Evolutionary conservation across 2,888 invertebrate genomes (phyloP), one percentile per base, ranked within the genome.

Genomic region (Cantharis rufa): DNA sequence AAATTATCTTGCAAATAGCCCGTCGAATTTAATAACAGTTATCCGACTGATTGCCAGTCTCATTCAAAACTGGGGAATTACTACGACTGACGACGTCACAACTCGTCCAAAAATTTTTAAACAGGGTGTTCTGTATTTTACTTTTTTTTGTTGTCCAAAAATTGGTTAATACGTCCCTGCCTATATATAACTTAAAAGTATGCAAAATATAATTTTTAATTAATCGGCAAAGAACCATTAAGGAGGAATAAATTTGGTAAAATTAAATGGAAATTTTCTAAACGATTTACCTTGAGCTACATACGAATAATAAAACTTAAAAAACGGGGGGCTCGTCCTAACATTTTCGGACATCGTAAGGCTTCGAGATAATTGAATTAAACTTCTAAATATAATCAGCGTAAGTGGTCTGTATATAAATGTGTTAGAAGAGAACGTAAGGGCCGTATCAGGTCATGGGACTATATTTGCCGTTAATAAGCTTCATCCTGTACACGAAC

Each of bases 401-500:
- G 75, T 73, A 78, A 78, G 75, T 78, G 75, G 78, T 78, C 78
- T 75, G 78, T 70, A 72, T 78, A 72, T 75, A 75, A 78, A 78
- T 75, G 78, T 72, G 72, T 75, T 77, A 78, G 78, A 75, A 78
- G 75, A 66, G 75, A 75, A 72, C 72, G 78, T 78, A 78, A 78
- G 76, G 76, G 78, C 78, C 78, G 78, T 71, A 76, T 73, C 80
- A 80, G 79, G 80, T 80, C 80, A 80, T 80, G 80, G 78, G 79
- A 80, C 79, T 80, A 79, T 66, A 66, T 79, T 79, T 76, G 75
- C 62, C 75, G 77, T 76, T 80, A 80, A 80, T 80, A 79, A 80
- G 80, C 80, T 80, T 77, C 80, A 80, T 80, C 80, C 80, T 80
- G 80, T 80, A 79, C 76, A 75, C 77, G 79, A 79, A 72, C 76